Evolutionary conservation across 2,113 vertebrate genomes (phyloP).

Genomic region (Cheirogaleus medius): DNA sequence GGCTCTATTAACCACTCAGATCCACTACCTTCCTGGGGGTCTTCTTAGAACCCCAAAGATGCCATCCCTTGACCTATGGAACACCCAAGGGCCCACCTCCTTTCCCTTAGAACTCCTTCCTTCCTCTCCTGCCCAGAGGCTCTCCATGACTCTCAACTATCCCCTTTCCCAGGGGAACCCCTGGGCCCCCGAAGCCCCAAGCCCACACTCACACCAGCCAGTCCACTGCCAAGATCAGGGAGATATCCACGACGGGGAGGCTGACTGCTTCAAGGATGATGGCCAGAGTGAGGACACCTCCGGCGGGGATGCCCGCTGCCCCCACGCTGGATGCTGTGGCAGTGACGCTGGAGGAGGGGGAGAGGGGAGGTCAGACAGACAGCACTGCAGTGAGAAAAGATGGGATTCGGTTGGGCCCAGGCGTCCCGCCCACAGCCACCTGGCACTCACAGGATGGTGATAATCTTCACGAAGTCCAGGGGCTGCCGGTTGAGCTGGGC

Average conservation of each 20-base stretch:
- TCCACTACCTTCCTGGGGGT: background rate
- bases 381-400: fast-evolving
- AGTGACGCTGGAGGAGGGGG: slow-evolving; percentile 84
- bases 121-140: background rate
- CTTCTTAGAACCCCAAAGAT: background rate
- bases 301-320: slow-evolving; percentile 93
- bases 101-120: background rate
- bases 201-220: slow-evolving; percentile 93
- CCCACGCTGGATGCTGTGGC: slow-evolving; percentile 95
- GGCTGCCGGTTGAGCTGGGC: slow-evolving; percentile 88
- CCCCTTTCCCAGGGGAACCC: background rate
- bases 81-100: background rate
- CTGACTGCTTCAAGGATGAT: slow-evolving; percentile 93
- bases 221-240: slow-evolving; percentile 93
- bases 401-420: background rate
- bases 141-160: background rate
- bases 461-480: slow-evolving; percentile 91
- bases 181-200: background rate
- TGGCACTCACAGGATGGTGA: slow-evolving; percentile 92
- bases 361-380: background rate
- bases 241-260: slow-evolving; percentile 91
- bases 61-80: background rate
- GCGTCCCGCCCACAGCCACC: fast-evolving
- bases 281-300: slow-evolving; percentile 91
- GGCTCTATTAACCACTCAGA: background rate